Evolutionary conservation across 2,113 vertebrate genomes (phyloP).

Genomic region (Notothenia rossii): DNA sequence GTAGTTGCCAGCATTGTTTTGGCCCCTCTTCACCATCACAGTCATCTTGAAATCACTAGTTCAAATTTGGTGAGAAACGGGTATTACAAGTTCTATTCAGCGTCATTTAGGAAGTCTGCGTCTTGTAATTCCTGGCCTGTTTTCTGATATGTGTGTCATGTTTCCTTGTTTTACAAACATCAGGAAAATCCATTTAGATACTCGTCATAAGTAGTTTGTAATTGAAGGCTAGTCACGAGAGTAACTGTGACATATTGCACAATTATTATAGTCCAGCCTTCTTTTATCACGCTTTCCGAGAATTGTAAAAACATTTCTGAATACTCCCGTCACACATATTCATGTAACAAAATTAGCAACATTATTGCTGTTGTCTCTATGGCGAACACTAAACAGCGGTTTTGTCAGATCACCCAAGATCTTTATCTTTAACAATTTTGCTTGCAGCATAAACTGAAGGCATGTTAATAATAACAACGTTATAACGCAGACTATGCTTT

Average conservation of each 20-base stretch:
- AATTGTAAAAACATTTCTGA: neutral
- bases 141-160: neutral
- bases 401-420: neutral
- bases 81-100: neutral
- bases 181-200: neutral
- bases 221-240: neutral
- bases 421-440: neutral
- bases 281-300: neutral
- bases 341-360: neutral
- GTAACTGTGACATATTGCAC: neutral
- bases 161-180: neutral
- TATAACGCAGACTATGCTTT: neutral
- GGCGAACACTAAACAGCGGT: neutral
- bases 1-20: neutral
- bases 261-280: neutral
- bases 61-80: neutral
- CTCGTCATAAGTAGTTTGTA: neutral
- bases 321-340: neutral
- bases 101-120: neutral
- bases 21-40: neutral
- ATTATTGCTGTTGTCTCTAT: neutral
- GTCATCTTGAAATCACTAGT: neutral
- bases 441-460: neutral
- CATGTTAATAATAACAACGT: neutral
- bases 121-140: neutral